These are phyloP conservation scores for Pachyuromys duprasi DNA, from an alignment of 2,797 vertebrate species.

Conservation along the genomic window DNA sequence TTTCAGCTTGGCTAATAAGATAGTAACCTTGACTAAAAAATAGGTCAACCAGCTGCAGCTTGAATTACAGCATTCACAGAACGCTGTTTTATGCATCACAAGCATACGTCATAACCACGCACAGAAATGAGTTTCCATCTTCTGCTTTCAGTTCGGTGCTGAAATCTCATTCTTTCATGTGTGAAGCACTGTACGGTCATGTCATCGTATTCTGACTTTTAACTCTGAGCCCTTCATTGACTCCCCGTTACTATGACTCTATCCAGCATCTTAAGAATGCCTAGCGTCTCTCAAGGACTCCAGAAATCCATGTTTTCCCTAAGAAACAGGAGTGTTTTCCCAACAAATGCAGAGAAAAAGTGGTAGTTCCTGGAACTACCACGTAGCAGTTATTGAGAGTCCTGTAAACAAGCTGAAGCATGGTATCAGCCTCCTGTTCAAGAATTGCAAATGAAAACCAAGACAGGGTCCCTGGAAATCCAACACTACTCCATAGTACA, in stretches of 20 bases:
- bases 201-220: not conserved
- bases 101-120: not conserved
- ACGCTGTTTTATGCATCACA: not conserved
- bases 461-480: conserved; percentile 86
- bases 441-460: conserved; percentile 84
- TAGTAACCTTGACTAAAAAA: conserved; percentile 1
- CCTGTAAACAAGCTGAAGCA: conserved; percentile 83
- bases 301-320: conserved; percentile 72
- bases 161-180: not conserved
- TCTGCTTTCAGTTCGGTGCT: not conserved
- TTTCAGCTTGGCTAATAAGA: not conserved
- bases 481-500: conserved; percentile 85
- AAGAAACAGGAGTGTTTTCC: conserved; percentile 76
- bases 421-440: conserved; percentile 83
- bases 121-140: not conserved
- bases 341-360: conserved; percentile 74
- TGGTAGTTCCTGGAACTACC: conserved; percentile 79
- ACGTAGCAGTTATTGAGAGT: conserved; percentile 83
- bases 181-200: not conserved
- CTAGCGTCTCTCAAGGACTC: conserved; percentile 1
- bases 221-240: not conserved
- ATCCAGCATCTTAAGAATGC: conserved; percentile 28
- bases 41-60: not conserved
- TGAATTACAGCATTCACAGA: not conserved
- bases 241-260: not conserved